Percentiles rank a stretch among this genome's conserved stretches.
Conservation (phyloP, 2,888 invertebrate genomes). For the Luffia ferchaultella region DNA sequence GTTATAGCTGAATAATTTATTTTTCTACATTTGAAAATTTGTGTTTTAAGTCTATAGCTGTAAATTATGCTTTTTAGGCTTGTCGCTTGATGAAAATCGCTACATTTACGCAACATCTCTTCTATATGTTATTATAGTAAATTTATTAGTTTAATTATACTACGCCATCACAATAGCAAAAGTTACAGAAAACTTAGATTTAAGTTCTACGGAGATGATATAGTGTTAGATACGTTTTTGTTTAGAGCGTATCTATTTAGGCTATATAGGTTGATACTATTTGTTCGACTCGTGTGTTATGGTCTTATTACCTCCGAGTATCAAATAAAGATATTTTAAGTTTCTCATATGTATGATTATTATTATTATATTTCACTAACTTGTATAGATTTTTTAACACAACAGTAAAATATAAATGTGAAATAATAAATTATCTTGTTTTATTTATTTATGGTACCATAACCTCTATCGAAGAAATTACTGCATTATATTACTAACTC, state of each 20-base stretch:
- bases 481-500: neutral
- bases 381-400: constrained; percentile 65
- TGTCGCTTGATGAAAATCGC: constrained; percentile 38
- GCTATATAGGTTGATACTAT: constrained; percentile 53
- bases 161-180: neutral
- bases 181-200: neutral
- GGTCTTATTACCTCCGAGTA: constrained; percentile 66
- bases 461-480: neutral
- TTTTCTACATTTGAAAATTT: constrained; percentile 26
- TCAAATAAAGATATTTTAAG: constrained; percentile 59
- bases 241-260: neutral
- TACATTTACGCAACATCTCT: constrained; percentile 8
- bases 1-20: constrained; percentile 45
- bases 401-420: constrained; percentile 65
- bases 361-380: constrained; percentile 62
- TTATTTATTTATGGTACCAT: constrained; percentile 37
- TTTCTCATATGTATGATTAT: constrained; percentile 31
- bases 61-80: constrained; percentile 52
- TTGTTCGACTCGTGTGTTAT: constrained; percentile 41
- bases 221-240: neutral
- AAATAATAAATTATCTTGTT: constrained; percentile 26
- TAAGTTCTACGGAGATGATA: neutral
- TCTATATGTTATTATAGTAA: constrained; percentile 1
- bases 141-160: neutral
- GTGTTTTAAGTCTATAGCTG: constrained; percentile 29